Conservation (phyloP, 23 tunicate genomes). For the Aplidium turbinatum region DNA sequence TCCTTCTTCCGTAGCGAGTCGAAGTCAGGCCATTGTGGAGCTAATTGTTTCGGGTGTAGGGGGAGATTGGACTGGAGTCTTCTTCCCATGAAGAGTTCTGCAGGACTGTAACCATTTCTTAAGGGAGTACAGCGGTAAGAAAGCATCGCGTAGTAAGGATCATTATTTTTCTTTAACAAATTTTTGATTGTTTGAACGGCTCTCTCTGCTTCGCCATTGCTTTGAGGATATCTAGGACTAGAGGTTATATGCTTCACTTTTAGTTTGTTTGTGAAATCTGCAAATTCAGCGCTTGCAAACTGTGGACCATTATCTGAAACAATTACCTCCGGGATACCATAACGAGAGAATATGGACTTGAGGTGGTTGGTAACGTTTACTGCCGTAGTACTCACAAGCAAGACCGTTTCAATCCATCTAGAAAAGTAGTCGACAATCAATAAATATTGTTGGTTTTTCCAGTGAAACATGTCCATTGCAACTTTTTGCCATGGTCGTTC, state of each 20-base stretch:
- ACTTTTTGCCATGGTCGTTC: conserved; percentile 33
- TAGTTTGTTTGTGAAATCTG: background rate
- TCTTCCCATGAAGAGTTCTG: conserved; percentile 26
- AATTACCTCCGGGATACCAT: conserved; percentile 5
- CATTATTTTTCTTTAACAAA: conserved; percentile 32
- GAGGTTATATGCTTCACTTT: conserved; percentile 6
- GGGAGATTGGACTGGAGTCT: conserved; percentile 12
- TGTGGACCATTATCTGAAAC: conserved; percentile 36
- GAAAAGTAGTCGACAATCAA: conserved; percentile 39
- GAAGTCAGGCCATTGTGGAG: conserved; percentile 26
- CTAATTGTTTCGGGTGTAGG: background rate
- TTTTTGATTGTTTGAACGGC: conserved; percentile 44
- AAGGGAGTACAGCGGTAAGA: conserved; percentile 22
- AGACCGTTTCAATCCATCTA: conserved; percentile 23
- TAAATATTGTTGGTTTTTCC: conserved; percentile 9
- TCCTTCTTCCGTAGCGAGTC: no score
- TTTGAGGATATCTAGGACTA: conserved; percentile 38
- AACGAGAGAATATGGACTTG: conserved; percentile 20
- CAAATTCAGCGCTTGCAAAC: background rate
- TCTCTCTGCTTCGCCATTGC: conserved; percentile 50
- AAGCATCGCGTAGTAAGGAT: conserved; percentile 33
- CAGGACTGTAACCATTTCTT: conserved; percentile 14
- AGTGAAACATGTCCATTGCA: conserved; percentile 11
- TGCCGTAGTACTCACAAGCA: conserved; percentile 10
- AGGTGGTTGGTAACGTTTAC: conserved; percentile 16